A percentile compares a stretch with the other conserved stretches of the same genome.
These are phyloP conservation scores for Meloidogyne hapla DNA, from an alignment of 1,140 invertebrate species.

Conservation along the genomic window DNA sequence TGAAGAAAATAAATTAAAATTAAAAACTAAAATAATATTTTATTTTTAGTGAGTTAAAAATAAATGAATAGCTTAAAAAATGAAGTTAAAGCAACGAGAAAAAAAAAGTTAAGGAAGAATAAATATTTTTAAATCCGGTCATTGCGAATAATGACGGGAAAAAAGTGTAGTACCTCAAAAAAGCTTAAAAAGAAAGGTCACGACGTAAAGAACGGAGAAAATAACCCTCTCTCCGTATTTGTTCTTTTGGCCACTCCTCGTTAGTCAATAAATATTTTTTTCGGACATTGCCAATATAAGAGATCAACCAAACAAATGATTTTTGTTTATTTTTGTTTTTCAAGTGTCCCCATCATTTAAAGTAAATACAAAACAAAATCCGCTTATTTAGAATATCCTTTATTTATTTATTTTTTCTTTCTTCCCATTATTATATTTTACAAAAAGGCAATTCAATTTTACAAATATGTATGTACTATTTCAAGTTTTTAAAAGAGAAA, in stretches of 20 bases:
- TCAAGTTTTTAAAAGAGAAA: not conserved
- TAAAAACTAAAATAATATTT: not conserved
- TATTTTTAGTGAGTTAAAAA: not conserved
- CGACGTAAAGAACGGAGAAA: not conserved
- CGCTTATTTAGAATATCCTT: conserved; percentile 1
- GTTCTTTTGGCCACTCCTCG: conserved; percentile 4
- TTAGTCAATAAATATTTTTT: not conserved
- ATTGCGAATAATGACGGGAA: not conserved
- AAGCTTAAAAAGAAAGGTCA: not conserved
- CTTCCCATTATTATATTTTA: too few relatives aligned
- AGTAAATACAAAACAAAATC: not conserved
- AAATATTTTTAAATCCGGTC: not conserved
- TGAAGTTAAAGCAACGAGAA: not conserved
- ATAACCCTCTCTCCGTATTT: not conserved
- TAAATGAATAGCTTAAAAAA: conserved; percentile 1
- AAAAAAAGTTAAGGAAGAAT: not conserved
- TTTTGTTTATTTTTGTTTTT: conserved; percentile 2
- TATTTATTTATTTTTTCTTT: not conserved
- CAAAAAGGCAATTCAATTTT: not conserved
- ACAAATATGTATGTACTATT: not conserved
- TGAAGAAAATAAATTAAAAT: not conserved
- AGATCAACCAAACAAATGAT: not conserved
- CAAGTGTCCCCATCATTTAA: not conserved
- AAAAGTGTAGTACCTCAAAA: not conserved
- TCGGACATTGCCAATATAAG: not conserved